Evolutionary conservation across 2,888 invertebrate species (phyloP), one percentile per base, ranked within the genome.

Genomic region (Mythimna loreyi): DNA sequence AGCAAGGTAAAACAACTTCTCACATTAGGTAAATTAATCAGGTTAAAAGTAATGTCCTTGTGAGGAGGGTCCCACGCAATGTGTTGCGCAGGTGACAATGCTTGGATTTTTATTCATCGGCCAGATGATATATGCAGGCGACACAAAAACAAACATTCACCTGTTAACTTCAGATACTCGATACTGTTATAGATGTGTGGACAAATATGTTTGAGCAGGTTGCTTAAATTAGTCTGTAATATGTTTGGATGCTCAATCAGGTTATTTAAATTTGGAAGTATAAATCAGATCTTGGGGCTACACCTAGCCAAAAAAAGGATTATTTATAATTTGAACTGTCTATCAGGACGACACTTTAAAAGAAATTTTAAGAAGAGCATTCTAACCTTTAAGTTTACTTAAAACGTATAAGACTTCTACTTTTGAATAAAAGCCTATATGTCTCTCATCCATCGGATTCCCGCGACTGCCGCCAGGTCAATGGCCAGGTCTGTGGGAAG

Each of bases 61-160:
- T 28, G 75, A 74, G 75, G 67, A 75, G 81, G 73, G 66, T 85
- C 81, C 52, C 85, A 83, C 74, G 85, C 84, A 86, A 86, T 85
- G 79, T 87, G 87, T 81, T 81, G 57, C 68, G 63, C 92, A 92
- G 92, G 90, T 92, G 92, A 89, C 87, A 89, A 80, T 85, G 84
- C 80, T 81, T 75, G 82, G 83, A 78, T 84, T 88, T 87, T 86
- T 84, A 84, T 84, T 85, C 86, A 83, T 82, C 85, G 82, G 82
- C 90, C 94, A 94, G 90, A 92, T 92, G 94, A 92, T 91, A 92
- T 91, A 90, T 85, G 84, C 83, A 87, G 82, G 72, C 75, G 77
- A 82, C 75, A 90, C 16, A 91, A 91, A 92, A 92, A 76, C 74
- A 76, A 71, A 78, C 77, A 80, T 85, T 81, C 94, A 94, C 93